phyloP scores from a whole-genome alignment of 2,888 invertebrate genomes.

The Agrypnus murinus region DNA sequence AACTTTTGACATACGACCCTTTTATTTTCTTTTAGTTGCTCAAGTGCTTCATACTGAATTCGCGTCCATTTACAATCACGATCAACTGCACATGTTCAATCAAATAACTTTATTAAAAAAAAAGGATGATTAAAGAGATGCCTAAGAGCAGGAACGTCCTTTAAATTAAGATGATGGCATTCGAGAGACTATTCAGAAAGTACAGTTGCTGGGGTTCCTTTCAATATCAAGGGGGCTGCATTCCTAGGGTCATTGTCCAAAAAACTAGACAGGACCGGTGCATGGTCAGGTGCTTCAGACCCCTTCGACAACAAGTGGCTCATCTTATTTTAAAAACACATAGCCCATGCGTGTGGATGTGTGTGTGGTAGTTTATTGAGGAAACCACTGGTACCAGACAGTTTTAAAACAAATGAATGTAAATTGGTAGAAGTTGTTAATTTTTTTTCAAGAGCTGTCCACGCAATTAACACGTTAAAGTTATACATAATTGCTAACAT shows the following conservation, averaged over 20 bases:
- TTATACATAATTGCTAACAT: too few species aligned
- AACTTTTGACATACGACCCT: constrained; percentile 1
- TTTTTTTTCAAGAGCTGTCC: too few species aligned
- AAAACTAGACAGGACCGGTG: constrained; percentile 39
- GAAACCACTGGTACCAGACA: background rate
- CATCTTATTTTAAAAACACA: constrained; percentile 20
- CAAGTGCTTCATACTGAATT: background rate
- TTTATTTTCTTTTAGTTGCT: background rate
- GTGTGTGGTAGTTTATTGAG: too few species aligned
- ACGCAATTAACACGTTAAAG: too few species aligned
- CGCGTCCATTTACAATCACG: too few species aligned
- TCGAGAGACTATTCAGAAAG: background rate
- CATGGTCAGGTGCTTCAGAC: constrained; percentile 35
- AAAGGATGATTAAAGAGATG: too few species aligned
- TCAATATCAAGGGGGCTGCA: constrained; percentile 35
- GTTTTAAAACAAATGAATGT: background rate
- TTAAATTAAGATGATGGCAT: constrained; percentile 11
- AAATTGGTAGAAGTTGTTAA: too few species aligned
- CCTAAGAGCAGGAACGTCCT: constrained; percentile 21
- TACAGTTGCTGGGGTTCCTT: constrained; percentile 33
- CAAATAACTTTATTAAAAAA: too few species aligned
- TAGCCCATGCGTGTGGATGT: constrained; percentile 8
- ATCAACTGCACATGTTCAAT: too few species aligned
- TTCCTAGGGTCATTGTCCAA: constrained; percentile 45
- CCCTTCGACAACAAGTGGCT: constrained; percentile 35